Base-by-base conservation (phyloP, 2,888 invertebrate species). In the Dolichopus griseipennis region DNA sequence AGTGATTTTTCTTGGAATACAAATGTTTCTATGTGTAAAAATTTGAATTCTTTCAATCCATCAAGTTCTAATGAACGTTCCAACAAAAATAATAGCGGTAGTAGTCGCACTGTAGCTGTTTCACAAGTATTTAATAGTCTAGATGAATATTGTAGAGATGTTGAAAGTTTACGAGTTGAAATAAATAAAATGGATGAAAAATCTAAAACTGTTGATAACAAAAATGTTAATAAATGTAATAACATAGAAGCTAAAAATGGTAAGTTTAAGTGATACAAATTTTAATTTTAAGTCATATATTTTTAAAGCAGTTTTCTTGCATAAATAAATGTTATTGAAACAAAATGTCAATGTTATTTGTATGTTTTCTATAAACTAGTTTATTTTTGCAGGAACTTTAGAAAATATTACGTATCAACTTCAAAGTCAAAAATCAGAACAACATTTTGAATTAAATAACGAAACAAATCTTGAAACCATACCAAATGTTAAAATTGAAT, bases 71-170 rank as follows among this genome's bases (percentile, higher is more conserved):
- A 52, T 52, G 52, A 18, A 52, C 52, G 52, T 12, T 22, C 76
- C 77, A 67, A 77, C 77, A 22, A 78, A 77, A 70, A 70, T 27
- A 62, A 78, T 52, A 79, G 78, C 70, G 78, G 79, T 62, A 75
- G 76, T 5, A 78, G 75, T 71, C 79, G 75, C 61, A 83, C 83
- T 72, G 83, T 84, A 43, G 84, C 82, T 67, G 86, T 87, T 67
- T 86, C 86, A 68, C 87, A 87, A 74, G 87, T 88, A 37, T 87
- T 87, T 72, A 85, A 84, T 73, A 87, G 87, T 75, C 78, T 88
- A 66, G 86, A 87, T 70, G 87, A 88, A 68, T 88, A 87, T 68
- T 74, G 78, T 34, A 78, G 77, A 68, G 77, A 79, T 75, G 76
- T 79, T 5, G 76, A 78, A 69, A 75, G 76, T 1, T 70, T 80